Evolutionary conservation across 2,797 vertebrate genomes (phyloP), one percentile per base, ranked within the genome.

Genomic region (Ataeniobius toweri): DNA sequence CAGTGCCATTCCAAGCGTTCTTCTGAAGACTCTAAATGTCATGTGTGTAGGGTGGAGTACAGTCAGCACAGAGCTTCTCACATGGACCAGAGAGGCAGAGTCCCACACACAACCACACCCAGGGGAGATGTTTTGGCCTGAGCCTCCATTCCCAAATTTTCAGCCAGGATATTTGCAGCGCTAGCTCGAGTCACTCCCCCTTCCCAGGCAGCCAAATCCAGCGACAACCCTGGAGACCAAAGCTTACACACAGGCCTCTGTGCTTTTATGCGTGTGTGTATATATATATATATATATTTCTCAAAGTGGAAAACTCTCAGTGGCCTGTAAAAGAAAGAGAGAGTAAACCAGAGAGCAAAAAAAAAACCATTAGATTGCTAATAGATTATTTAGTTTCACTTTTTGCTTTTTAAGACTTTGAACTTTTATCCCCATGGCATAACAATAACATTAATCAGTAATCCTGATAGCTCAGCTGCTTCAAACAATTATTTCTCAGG

Each of bases 31-130:
- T 83, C 80, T 80, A 88, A 92, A 92, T 91, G 88, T 89, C 86
- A 87, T 81, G 77, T 77, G 74, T 76, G 61, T 84, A 89, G 90
- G 89, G 90, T 53, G 86, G 85, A 81, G 88, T 84, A 80, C 63
- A 41, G 63, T 89, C 82, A 79, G 53, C 48, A 39, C 46, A 13
- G 73, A 71, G 71, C 74, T 68, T 50, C 67, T 36, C 78, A 86
- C 89, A 83, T 26, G 50, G 59, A 87, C 82, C 53, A 83, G 82
- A 84, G 78, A 86, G 67, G 78, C 85, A 75, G 58, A 83, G 87
- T 88, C 88, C 79, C 86, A 89, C 86, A 90, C 85, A 90, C 81
- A 85, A 80, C 92, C 92, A 74, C 92, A 91, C 92, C 90, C 92
- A 70, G 77, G 91, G 89, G 89, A 91, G 88, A 90, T 85, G 85